Conservation (phyloP, 2,888 invertebrate species). For the Plusia festucae region DNA sequence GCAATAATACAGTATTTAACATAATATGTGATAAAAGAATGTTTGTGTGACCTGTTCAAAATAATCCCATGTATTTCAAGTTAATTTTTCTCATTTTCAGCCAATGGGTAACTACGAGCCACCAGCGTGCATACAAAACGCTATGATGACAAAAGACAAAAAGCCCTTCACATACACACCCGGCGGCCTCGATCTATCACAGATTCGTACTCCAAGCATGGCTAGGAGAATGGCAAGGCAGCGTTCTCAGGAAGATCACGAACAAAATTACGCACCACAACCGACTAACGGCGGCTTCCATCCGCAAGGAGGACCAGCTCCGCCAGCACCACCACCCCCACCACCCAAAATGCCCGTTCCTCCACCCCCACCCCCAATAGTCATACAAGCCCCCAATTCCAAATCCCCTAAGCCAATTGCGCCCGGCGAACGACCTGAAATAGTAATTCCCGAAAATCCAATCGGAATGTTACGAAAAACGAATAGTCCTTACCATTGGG, state of each 20-base stretch:
- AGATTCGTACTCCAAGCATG: conserved; percentile 97
- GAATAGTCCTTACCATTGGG: conserved; percentile 91
- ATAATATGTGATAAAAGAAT: background rate
- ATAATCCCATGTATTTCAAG: background rate
- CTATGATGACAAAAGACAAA: conserved; percentile 98
- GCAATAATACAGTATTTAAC: too few species aligned
- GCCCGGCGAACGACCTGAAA: conserved; percentile 91
- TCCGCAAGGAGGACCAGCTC: conserved; percentile 77
- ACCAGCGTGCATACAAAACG: conserved; percentile 97
- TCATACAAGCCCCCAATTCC: conserved; percentile 84
- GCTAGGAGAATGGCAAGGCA: conserved; percentile 92
- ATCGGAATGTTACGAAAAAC: conserved; percentile 92
- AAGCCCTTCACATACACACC: conserved; percentile 99
- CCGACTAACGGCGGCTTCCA: conserved; percentile 71
- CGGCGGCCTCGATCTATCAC: conserved; percentile 96
- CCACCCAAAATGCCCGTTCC: conserved; percentile 84
- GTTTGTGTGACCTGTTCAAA: background rate
- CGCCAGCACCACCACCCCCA: conserved; percentile 86
- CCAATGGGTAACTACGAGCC: conserved; percentile 90
- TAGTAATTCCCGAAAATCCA: conserved; percentile 93
- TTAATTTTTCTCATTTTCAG: conserved; percentile 72
- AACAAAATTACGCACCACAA: conserved; percentile 76
- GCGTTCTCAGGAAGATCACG: conserved; percentile 90
- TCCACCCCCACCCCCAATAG: conserved; percentile 90
- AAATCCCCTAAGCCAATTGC: conserved; percentile 88